Conservation (phyloP, 2,888 invertebrate species). For the Acronicta alni region DNA sequence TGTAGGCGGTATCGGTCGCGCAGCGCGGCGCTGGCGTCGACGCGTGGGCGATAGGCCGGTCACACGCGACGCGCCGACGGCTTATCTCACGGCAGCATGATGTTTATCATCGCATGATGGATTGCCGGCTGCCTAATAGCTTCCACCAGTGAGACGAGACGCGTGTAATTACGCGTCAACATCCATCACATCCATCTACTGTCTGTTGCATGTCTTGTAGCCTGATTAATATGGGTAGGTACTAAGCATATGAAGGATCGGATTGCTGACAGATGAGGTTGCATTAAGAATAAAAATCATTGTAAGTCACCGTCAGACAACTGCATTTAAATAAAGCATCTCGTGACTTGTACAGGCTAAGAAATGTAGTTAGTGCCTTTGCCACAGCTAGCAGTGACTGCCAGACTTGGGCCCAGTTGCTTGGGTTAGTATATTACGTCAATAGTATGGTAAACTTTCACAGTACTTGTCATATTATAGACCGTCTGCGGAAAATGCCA, state of each 20-base stretch:
- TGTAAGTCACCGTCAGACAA: not conserved
- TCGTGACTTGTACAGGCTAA: too few species aligned
- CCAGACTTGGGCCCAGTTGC: too few species aligned
- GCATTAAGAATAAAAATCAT: slow-evolving; percentile 26
- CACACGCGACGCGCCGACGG: slow-evolving; percentile 55
- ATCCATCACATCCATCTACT: slow-evolving; percentile 56
- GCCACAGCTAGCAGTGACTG: too few species aligned
- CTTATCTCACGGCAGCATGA: slow-evolving; percentile 65
- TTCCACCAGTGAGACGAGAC: slow-evolving; percentile 59
- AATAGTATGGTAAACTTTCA: too few species aligned
- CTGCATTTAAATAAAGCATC: too few species aligned
- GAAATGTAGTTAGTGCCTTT: too few species aligned
- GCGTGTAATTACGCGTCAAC: slow-evolving; percentile 54
- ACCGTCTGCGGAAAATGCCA: slow-evolving; percentile 1
- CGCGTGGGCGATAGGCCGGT: slow-evolving; percentile 58
- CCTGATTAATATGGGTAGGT: slow-evolving; percentile 48
- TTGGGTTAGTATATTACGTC: too few species aligned
- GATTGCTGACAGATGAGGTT: slow-evolving; percentile 20
- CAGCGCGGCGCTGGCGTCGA: slow-evolving; percentile 24
- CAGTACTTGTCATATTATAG: too few species aligned
- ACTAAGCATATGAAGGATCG: slow-evolving; percentile 37
- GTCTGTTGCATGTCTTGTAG: slow-evolving; percentile 43
- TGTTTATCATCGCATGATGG: slow-evolving; percentile 79
- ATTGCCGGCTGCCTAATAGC: slow-evolving; percentile 62
- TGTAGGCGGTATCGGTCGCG: slow-evolving; percentile 49